Evolutionary conservation across 2,797 vertebrate genomes (phyloP), one percentile per base, ranked within the genome.

Genomic region (Thripadectes ignobilis): DNA sequence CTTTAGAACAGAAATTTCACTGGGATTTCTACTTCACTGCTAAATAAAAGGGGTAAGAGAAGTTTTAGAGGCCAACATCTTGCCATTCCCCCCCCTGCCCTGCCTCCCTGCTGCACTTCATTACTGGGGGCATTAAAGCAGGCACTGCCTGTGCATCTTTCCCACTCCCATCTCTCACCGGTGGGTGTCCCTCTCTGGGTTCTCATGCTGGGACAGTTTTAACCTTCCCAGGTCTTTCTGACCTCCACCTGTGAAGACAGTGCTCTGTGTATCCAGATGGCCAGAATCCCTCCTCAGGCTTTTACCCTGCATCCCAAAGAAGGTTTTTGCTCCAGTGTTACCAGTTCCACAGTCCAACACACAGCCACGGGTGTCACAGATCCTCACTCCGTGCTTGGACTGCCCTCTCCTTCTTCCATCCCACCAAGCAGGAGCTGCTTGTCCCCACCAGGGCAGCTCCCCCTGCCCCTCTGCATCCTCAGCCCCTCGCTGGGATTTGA

Each of bases 1-100:
- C 95, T 97, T 97, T 94, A 83, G 57, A 96, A 93, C 29, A 84
- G 63, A 90, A 87, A 65, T 93, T 93, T 93, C 96, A 32, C 81
- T 79, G 84, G 89, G 84, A 94, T 83, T 96, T 95, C 71, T 92
- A 94, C 90, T 94, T 92, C 39, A 62, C 51, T 14, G 21, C 19
- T 39, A 43, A 68, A n/a, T 13, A 58, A 65, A 15, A 45, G 30
- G 36, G 45, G 66, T 55, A 29, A 94, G 88, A 54, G 22, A 27
- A 39, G 72, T 73, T 94, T 82, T n/a, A 9, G 76, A 95, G 78
- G 75, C 13, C 95, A 91, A 74, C 12, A 49, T 12, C 41, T 74
- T 73, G 26, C 14, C 30, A 32, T 71, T 85, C 4, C 32, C 36
- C 8, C 11, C 32, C 36, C 8, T 10, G 45, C 5, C 3, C 16